A percentile compares a stretch with the other conserved stretches of the same genome.
These are phyloP conservation scores for Candidula unifasciata DNA, from an alignment of 2,888 invertebrate genomes.

Conservation along the genomic window DNA sequence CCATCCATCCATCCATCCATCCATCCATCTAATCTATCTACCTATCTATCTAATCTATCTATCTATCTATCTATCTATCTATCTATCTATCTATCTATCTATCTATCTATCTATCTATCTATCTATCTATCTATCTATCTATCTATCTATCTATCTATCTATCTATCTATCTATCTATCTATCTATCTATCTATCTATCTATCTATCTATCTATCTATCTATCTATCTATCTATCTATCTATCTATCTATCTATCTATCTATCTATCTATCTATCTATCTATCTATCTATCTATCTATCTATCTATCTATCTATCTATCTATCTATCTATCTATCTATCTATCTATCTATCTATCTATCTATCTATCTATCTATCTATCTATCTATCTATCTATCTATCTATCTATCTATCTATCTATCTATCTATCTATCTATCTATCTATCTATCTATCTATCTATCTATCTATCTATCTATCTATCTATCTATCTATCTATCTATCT, in stretches of 20 bases:
- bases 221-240: not conserved
- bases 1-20: too few relatives aligned
- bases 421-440: too few relatives aligned
- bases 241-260: not conserved
- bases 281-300: constrained; percentile 8
- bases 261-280: constrained; percentile 3
- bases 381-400: too few relatives aligned
- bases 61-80: not conserved
- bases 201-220: not conserved
- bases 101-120: not conserved
- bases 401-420: too few relatives aligned
- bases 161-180: not conserved
- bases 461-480: too few relatives aligned
- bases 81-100: not conserved
- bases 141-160: not conserved
- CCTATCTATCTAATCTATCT: too few relatives aligned
- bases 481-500: too few relatives aligned
- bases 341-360: too few relatives aligned
- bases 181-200: not conserved
- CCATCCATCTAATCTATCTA: too few relatives aligned
- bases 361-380: too few relatives aligned
- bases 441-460: too few relatives aligned
- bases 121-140: constrained; percentile 8
- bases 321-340: too few relatives aligned
- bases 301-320: not conserved